Evolutionary conservation across 1,140 invertebrate genomes (phyloP), one percentile per base, ranked within the genome.

Genomic region (Pseudomyrmex gracilis): DNA sequence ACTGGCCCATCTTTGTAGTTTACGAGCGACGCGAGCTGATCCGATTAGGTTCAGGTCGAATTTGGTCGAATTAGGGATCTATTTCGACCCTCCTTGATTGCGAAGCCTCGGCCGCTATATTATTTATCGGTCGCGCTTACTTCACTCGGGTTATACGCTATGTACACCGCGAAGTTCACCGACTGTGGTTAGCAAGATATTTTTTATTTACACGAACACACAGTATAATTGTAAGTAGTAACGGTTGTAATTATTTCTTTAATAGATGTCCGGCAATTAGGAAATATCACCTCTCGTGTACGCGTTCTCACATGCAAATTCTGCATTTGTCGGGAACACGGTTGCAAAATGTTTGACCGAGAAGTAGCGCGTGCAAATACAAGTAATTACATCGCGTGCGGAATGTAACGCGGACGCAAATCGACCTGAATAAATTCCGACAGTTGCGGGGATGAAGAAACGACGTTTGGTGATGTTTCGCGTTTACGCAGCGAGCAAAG

Each of bases 21-120:
- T 92, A 92, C 87, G 92, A 92, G 92, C 88, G 85, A 60, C 87
- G 67, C 84, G 87, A 89, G 88, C 84, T 64, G 70, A 87, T 87
- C 85, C 84, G 85, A 87, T 88, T 63, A 85, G 85, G 66, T 87
- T 78, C 57, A 73, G 78, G 70, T 74, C 78, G 73, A 88, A 85
- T 77, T 86, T 61, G 78, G 60, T 63, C 78, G 71, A 74, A 82
- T 82, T 82, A 82, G 68, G 78, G 70, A 55, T 82, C 57, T 82
- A 82, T 82, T 80, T 58, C 66, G 76, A 80, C 76, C 76, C 76
- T 80, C 20, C 76, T 80, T 80, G 76, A 80, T 80, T 80, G 76
- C 76, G 43, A 71, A 55, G 7, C 53, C 34, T 34, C 58, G 43
- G 76, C 66, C 66, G n/a, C 76, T 80, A 58, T 80, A 80, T 80